Evolutionary conservation across 2,888 invertebrate genomes (phyloP).

Genomic region (Diploptera punctata): DNA sequence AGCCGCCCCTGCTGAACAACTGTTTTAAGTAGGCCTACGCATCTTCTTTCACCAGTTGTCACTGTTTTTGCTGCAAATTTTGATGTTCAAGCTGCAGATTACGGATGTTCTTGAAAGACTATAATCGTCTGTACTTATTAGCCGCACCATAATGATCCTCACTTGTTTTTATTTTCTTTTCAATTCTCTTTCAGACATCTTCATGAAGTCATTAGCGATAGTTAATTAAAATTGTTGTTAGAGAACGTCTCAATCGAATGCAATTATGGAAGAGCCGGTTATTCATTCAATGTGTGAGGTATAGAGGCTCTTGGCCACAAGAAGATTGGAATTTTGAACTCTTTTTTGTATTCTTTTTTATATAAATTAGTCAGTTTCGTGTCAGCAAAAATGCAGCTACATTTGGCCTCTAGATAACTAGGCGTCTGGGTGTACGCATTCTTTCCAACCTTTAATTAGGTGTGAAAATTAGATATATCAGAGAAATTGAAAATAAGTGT

Average conservation of each 20-base stretch:
- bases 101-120: background rate
- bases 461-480: background rate
- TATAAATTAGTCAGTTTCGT: slow-evolving; percentile 31
- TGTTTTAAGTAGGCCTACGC: too few relatives aligned
- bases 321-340: slow-evolving; percentile 19
- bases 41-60: background rate
- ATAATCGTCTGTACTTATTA: background rate
- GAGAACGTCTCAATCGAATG: slow-evolving; percentile 7
- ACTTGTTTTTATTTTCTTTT: too few relatives aligned
- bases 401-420: slow-evolving; percentile 22
- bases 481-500: too few relatives aligned
- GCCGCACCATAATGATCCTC: background rate
- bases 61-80: background rate
- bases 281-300: background rate
- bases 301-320: background rate
- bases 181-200: slow-evolving; percentile 4
- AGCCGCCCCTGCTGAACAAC: too few relatives aligned
- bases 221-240: slow-evolving; percentile 34
- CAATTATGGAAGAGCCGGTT: slow-evolving; percentile 25
- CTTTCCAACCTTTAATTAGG: slow-evolving; percentile 13
- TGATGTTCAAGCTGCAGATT: background rate
- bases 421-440: background rate
- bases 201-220: slow-evolving; percentile 32
- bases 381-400: slow-evolving; percentile 30
- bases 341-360: background rate